A percentile compares a stretch with the other conserved stretches of the same genome.
These are phyloP conservation scores for Gadopsis bispinosus DNA, from an alignment of 2,797 vertebrate species.

Conservation along the genomic window DNA sequence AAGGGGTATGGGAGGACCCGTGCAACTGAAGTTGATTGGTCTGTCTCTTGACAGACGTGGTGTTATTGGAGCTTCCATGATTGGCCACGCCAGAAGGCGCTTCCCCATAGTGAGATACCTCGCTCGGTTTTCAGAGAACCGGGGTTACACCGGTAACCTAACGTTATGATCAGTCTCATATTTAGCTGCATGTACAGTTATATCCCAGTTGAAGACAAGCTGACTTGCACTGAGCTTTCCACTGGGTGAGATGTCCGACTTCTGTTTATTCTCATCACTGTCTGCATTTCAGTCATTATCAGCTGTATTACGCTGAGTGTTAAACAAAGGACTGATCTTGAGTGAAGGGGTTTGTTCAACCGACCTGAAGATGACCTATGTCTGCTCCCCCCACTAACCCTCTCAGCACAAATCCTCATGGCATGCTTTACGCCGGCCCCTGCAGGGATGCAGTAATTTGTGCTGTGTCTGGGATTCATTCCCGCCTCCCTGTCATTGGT, in stretches of 20 bases:
- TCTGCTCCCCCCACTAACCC: conserved; percentile 31
- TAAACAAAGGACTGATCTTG: conserved; percentile 34
- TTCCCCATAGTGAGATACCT: too few species aligned
- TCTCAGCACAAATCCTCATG: conserved; percentile 56
- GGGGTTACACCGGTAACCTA: too few species aligned
- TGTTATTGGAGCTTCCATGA: too few species aligned
- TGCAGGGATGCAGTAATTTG: conserved; percentile 59
- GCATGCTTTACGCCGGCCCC: conserved; percentile 43
- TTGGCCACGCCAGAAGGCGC: too few species aligned
- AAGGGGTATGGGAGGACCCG: too few species aligned
- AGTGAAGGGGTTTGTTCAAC: conserved; percentile 15
- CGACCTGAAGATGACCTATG: conserved; percentile 54
- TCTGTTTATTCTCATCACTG: conserved; percentile 12
- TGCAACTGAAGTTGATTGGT: too few species aligned
- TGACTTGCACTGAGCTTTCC: neutral
- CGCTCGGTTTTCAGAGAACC: too few species aligned
- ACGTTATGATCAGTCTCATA: neutral
- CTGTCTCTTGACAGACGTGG: too few species aligned
- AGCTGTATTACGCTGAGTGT: neutral
- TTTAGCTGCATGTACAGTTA: neutral
- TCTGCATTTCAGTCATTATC: conserved; percentile 16
- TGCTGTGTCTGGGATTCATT: conserved; percentile 49
- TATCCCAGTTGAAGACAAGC: neutral
- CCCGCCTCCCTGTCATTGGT: conserved; percentile 57
- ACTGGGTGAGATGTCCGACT: neutral